phyloP scores from a whole-genome alignment of 2,888 invertebrate genomes.

The Drosophila percnosoma region DNA sequence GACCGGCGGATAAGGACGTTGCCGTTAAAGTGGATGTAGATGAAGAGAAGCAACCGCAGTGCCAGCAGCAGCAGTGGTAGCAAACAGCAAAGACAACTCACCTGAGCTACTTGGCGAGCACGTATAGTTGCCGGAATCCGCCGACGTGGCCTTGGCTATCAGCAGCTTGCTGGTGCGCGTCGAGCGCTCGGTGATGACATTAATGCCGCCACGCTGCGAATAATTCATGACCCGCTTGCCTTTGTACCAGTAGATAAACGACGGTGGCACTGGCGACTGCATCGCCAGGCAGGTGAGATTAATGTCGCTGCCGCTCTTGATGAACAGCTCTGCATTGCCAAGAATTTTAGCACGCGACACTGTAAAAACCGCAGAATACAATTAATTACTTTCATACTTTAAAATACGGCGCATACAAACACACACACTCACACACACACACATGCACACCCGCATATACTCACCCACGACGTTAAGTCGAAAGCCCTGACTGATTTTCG shows the following conservation, averaged over 20 bases:
- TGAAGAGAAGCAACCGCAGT: not conserved
- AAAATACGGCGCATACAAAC: slow-evolving; percentile 20
- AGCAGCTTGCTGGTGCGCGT: slow-evolving; percentile 94
- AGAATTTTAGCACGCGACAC: slow-evolving; percentile 96
- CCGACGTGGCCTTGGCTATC: slow-evolving; percentile 93
- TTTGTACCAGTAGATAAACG: slow-evolving; percentile 95
- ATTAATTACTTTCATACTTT: slow-evolving; percentile 59
- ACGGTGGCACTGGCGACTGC: slow-evolving; percentile 89
- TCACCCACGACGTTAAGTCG: slow-evolving; percentile 90
- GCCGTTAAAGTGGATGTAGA: slow-evolving; percentile 37
- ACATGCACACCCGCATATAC: slow-evolving; percentile 76
- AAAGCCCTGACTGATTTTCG: slow-evolving; percentile 90
- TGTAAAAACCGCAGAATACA: slow-evolving; percentile 84
- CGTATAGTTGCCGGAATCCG: slow-evolving; percentile 95
- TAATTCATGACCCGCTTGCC: slow-evolving; percentile 94
- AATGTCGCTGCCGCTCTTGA: slow-evolving; percentile 96
- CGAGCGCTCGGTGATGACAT: slow-evolving; percentile 94
- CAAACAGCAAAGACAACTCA: slow-evolving; percentile 70
- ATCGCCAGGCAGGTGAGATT: slow-evolving; percentile 95
- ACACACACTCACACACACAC: slow-evolving; percentile 5
- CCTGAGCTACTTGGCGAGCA: slow-evolving; percentile 93
- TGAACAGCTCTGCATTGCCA: slow-evolving; percentile 94
- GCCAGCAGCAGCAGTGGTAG: not conserved
- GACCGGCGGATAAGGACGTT: slow-evolving; percentile 54
- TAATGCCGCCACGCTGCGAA: slow-evolving; percentile 94